A percentile compares a stretch with the other conserved stretches of the same genome.
Evolutionary conservation across 2,888 invertebrate genomes (phyloP).

Genomic region (Andrena minutula): DNA sequence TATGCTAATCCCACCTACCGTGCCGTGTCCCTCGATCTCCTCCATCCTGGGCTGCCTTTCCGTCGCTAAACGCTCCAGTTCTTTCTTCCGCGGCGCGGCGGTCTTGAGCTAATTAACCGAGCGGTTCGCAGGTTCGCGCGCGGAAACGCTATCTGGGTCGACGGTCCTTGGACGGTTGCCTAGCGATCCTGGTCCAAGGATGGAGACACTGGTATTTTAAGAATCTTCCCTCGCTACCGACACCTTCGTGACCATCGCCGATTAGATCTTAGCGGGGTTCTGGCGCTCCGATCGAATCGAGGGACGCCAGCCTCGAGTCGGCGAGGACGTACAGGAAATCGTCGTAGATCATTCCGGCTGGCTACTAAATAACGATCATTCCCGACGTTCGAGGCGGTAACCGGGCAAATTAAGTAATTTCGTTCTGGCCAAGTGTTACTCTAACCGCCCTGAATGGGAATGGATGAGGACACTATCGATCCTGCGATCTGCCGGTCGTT

Average conservation of each 20-base stretch:
- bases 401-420: constrained; percentile 52
- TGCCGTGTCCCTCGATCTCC: not conserved
- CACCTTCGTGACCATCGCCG: no score
- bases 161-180: not conserved
- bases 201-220: no score
- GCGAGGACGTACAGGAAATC: not conserved
- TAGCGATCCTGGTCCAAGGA: not conserved
- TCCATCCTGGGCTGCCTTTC: not conserved
- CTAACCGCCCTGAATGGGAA: constrained; percentile 40
- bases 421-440: constrained; percentile 37
- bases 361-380: constrained; percentile 21
- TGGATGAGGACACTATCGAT: constrained; percentile 61
- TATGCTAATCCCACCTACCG: constrained; percentile 68
- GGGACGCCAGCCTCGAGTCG: not conserved
- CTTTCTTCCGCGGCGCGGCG: not conserved
- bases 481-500: constrained; percentile 50
- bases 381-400: constrained; percentile 6
- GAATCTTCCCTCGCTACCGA: no score
- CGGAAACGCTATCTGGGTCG: not conserved
- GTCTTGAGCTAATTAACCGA: constrained; percentile 14
- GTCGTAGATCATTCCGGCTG: constrained; percentile 18
- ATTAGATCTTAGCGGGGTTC: no score
- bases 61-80: constrained; percentile 2
- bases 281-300: not conserved
- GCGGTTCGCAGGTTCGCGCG: not conserved